A percentile compares a stretch with the other conserved stretches of the same genome.
phyloP scores from a whole-genome alignment of 2,113 vertebrate genomes.

The Gallinago media region DNA sequence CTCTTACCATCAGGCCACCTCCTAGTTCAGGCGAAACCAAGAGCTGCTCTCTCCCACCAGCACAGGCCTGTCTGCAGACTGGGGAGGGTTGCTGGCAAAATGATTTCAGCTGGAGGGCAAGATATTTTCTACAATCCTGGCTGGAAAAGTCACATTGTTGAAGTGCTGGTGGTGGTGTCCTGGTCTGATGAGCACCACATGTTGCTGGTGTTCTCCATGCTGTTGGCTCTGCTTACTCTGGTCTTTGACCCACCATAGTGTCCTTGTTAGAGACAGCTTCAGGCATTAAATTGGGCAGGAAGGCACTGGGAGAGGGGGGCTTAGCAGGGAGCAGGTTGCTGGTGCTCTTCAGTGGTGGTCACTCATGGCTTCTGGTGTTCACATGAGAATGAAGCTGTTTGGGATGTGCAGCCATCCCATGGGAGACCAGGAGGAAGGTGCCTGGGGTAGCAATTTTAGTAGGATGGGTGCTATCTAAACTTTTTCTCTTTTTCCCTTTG shows the following conservation, averaged over 20 bases:
- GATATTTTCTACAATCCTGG: neutral
- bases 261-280: neutral
- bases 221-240: neutral
- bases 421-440: neutral
- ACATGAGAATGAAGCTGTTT: rapidly evolving
- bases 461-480: no score
- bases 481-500: neutral
- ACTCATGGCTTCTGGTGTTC: neutral
- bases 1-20: neutral
- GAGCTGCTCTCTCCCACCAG: neutral
- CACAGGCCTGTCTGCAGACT: neutral
- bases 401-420: neutral
- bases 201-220: neutral
- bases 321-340: neutral
- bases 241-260: rapidly evolving
- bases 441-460: neutral
- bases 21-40: neutral
- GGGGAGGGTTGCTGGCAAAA: neutral
- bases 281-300: neutral
- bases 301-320: neutral
- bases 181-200: neutral
- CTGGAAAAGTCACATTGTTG: neutral
- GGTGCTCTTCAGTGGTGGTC: neutral
- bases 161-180: neutral
- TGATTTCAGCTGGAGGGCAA: rapidly evolving